Evolutionary conservation across 2,888 invertebrate species (phyloP).

Genomic region (Melanostoma scalare): DNA sequence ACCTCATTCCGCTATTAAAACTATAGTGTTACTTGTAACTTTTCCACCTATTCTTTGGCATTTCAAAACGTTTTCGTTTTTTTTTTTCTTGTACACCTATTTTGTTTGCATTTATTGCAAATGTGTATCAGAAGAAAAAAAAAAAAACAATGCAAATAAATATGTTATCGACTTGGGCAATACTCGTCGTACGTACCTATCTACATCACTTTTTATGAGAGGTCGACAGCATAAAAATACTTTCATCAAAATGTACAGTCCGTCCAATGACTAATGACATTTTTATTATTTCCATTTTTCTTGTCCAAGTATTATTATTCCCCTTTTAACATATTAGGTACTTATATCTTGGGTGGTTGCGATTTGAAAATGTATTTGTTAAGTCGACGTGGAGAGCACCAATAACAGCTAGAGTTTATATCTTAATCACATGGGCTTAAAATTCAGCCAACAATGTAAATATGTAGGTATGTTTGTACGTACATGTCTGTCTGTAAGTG

Average conservation of each 20-base stretch:
- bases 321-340: conserved; percentile 31
- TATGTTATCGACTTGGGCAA: background rate
- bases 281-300: conserved; percentile 32
- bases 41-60: conserved; percentile 62
- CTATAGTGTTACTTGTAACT: conserved; percentile 67
- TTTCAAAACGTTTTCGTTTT: conserved; percentile 34
- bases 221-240: conserved; percentile 13
- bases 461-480: too few species aligned
- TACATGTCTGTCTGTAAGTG: too few species aligned
- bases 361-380: conserved; percentile 55
- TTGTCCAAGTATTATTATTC: conserved; percentile 18
- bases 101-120: conserved; percentile 50
- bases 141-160: conserved; percentile 1
- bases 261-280: conserved; percentile 53
- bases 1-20: conserved; percentile 75
- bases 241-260: conserved; percentile 63
- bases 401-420: conserved; percentile 34
- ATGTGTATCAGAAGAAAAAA: conserved; percentile 38
- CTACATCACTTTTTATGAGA: conserved; percentile 1
- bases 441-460: too few species aligned
- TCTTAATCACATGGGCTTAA: conserved; percentile 30
- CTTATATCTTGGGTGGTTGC: conserved; percentile 22
- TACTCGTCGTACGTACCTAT: background rate
- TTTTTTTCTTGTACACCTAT: background rate
- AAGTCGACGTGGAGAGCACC: conserved; percentile 24